Percentiles rank a stretch among this genome's conserved stretches.
These are phyloP conservation scores for Microcebus griseorufus DNA, from an alignment of 2,113 vertebrate genomes.

Conservation along the genomic window DNA sequence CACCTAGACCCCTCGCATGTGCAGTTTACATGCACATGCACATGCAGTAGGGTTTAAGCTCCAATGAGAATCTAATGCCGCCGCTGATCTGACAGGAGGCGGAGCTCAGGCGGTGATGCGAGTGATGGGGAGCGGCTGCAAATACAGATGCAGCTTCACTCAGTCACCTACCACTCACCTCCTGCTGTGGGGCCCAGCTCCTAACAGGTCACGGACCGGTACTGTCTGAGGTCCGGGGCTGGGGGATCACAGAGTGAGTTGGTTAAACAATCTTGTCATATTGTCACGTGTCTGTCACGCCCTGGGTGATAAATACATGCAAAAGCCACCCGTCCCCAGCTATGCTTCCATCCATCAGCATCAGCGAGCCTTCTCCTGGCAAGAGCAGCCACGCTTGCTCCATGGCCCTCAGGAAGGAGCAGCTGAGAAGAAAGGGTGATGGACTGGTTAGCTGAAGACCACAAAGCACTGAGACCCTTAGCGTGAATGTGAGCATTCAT, in stretches of 20 bases:
- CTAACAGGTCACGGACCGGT: no score
- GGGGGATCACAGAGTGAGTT: not conserved
- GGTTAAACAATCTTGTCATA: not conserved
- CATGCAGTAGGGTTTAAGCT: no score
- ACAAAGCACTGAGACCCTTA: not conserved
- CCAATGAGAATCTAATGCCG: no score
- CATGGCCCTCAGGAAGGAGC: not conserved
- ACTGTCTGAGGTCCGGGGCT: no score
- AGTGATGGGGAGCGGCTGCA: no score
- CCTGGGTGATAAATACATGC: not conserved
- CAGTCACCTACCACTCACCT: no score
- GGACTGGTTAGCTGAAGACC: not conserved
- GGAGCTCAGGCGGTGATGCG: rapidly evolving
- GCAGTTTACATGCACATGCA: no score
- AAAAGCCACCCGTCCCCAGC: not conserved
- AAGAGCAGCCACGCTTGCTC: not conserved
- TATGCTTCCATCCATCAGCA: not conserved
- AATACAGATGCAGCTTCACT: no score
- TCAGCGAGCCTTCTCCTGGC: not conserved
- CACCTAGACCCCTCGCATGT: no score
- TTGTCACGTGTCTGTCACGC: not conserved
- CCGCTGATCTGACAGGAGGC: no score
- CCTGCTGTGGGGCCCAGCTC: no score
- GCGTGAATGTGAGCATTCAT: not conserved
- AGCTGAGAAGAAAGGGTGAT: not conserved